A percentile compares a stretch with the other conserved stretches of the same genome.
Evolutionary conservation across 2,888 invertebrate species (phyloP).

Genomic region (Helicoverpa assulta): DNA sequence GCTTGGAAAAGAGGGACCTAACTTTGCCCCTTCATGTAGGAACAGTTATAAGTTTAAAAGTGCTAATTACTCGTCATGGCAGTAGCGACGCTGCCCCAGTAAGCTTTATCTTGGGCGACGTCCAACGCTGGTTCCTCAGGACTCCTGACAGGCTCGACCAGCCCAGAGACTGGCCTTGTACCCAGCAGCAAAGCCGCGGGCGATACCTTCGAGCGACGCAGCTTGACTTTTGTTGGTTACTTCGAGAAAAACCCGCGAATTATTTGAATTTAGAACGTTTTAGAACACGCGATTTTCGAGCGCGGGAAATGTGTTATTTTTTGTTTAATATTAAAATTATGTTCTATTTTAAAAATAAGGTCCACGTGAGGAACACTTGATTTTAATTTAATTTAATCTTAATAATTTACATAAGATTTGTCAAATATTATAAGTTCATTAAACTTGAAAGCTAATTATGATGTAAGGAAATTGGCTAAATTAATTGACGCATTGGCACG

Average conservation of each 20-base stretch:
- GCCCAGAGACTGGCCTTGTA: slow-evolving; percentile 88
- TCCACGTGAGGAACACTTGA: neutral
- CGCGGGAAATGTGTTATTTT: slow-evolving; percentile 15
- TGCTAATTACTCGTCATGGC: slow-evolving; percentile 81
- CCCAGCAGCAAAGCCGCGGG: slow-evolving; percentile 90
- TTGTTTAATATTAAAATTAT: neutral
- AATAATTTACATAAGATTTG: neutral
- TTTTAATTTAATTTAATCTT: neutral
- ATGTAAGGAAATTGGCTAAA: slow-evolving; percentile 31
- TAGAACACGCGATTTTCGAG: slow-evolving; percentile 1
- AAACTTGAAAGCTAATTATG: slow-evolving; percentile 49
- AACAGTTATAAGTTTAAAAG: neutral
- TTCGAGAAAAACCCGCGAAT: slow-evolving; percentile 52
- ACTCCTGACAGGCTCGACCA: slow-evolving; percentile 85
- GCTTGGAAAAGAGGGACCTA: neutral
- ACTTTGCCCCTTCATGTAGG: too few relatives aligned
- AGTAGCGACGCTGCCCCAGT: slow-evolving; percentile 86
- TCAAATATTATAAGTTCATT: neutral
- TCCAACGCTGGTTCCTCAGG: slow-evolving; percentile 87
- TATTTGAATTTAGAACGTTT: slow-evolving; percentile 30
- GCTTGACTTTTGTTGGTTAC: slow-evolving; percentile 75
- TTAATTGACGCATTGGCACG: slow-evolving; percentile 67
- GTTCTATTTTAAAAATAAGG: neutral
- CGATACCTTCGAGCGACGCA: slow-evolving; percentile 87
- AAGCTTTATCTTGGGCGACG: slow-evolving; percentile 88